Evolutionary conservation across 2,113 vertebrate species (phyloP).

Genomic region (Antechinus stuartii): DNA sequence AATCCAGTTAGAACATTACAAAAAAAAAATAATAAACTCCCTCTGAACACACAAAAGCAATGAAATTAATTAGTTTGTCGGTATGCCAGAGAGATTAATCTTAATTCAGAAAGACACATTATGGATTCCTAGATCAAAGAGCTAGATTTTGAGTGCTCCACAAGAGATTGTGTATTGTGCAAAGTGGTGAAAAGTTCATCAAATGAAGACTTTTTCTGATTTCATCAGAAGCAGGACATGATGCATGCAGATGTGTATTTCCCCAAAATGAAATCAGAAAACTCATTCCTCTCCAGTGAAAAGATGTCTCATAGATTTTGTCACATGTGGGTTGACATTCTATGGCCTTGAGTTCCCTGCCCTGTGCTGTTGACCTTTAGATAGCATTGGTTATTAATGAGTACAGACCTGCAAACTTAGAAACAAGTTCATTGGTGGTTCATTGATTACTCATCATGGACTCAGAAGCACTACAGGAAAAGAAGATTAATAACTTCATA

Average conservation of each 20-base stretch:
- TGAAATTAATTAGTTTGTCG: conserved; percentile 10
- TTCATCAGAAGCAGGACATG: background rate
- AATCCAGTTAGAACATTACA: conserved; percentile 30
- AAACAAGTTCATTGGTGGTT: background rate
- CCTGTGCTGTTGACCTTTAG: background rate
- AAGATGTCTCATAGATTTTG: background rate
- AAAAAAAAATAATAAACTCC: background rate
- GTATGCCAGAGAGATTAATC: conserved; percentile 47
- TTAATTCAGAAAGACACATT: background rate
- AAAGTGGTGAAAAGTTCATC: background rate
- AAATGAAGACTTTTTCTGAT: background rate
- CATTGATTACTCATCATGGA: background rate
- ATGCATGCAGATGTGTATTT: background rate
- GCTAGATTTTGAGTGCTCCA: background rate
- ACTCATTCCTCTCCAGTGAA: background rate
- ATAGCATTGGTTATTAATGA: background rate
- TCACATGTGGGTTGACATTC: background rate
- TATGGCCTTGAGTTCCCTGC: background rate
- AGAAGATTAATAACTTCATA: background rate
- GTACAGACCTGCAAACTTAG: background rate
- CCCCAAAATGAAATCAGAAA: conserved; percentile 3
- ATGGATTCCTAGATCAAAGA: background rate
- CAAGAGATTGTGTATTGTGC: background rate
- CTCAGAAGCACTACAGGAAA: background rate
- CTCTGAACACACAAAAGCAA: background rate